Percentiles rank a stretch among this genome's conserved stretches.
Evolutionary conservation across 2,888 invertebrate genomes (phyloP).

Genomic region (Perizoma affinitatum): DNA sequence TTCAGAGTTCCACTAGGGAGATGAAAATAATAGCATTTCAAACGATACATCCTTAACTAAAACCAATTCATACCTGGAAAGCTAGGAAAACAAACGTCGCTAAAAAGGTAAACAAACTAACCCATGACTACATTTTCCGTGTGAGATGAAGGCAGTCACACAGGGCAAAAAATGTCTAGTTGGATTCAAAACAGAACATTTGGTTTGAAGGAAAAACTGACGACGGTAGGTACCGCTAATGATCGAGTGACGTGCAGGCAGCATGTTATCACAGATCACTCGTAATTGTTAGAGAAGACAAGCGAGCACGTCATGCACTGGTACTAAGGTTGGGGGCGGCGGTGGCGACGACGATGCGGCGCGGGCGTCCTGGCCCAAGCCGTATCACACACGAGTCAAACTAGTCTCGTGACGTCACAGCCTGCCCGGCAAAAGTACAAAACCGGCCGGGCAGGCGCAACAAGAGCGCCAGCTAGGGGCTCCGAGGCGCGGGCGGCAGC

Average conservation of each 20-base stretch:
- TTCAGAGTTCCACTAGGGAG: not conserved
- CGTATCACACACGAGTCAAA: slow-evolving; percentile 80
- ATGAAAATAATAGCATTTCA: not conserved
- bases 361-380: slow-evolving; percentile 75
- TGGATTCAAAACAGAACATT: slow-evolving; percentile 26
- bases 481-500: slow-evolving; percentile 57
- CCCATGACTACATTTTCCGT: no score
- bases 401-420: slow-evolving; percentile 82
- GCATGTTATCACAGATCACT: slow-evolving; percentile 39
- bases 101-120: no score
- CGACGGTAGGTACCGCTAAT: slow-evolving; percentile 27
- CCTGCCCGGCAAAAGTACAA: slow-evolving; percentile 80
- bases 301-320: slow-evolving; percentile 78
- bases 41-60: not conserved
- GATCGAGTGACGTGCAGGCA: slow-evolving; percentile 32
- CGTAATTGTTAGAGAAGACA: slow-evolving; percentile 48
- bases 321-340: slow-evolving; percentile 76
- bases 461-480: slow-evolving; percentile 64
- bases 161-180: slow-evolving; percentile 5
- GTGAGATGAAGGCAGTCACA: no score
- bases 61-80: not conserved
- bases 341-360: slow-evolving; percentile 52
- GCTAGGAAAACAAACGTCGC: not conserved
- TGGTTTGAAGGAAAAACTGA: slow-evolving; percentile 5
- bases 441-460: slow-evolving; percentile 76